These are phyloP conservation scores for Smittia aterrima DNA, from an alignment of 2,888 invertebrate genomes.

Conservation along the genomic window DNA sequence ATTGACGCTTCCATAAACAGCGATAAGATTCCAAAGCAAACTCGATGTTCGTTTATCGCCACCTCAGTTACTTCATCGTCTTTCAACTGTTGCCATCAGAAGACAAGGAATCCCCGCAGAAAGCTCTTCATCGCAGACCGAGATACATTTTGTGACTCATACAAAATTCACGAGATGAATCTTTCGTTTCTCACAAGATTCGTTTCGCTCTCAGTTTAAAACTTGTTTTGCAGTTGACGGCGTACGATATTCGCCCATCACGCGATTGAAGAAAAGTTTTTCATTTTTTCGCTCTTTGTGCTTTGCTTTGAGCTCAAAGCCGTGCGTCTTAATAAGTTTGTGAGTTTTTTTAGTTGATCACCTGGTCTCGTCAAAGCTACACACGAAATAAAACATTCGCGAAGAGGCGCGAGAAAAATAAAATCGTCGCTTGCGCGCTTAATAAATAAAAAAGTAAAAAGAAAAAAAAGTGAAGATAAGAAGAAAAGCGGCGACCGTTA, in stretches of 20 bases:
- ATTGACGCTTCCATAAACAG: conserved; percentile 24
- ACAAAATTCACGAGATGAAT: conserved; percentile 3
- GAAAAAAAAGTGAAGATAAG: not conserved
- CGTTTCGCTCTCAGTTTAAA: conserved; percentile 3
- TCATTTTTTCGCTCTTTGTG: conserved; percentile 4
- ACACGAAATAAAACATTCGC: conserved; percentile 1
- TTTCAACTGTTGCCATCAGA: no score
- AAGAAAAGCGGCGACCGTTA: not conserved
- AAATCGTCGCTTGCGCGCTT: not conserved
- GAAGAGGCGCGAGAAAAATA: not conserved
- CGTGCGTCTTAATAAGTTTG: not conserved
- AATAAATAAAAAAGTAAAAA: not conserved
- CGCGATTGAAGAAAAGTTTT: conserved; percentile 14
- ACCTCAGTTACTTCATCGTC: not conserved
- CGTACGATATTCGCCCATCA: not conserved
- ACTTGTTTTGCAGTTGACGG: conserved; percentile 9
- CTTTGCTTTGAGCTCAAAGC: not conserved
- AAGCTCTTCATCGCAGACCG: no score
- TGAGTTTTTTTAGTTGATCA: conserved; percentile 17
- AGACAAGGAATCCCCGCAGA: no score
- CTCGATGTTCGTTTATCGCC: not conserved
- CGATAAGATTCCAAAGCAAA: conserved; percentile 15
- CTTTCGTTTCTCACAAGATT: not conserved
- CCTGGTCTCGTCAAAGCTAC: not conserved
- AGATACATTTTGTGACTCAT: not conserved